phyloP scores from a whole-genome alignment of 2,113 vertebrate species.

The Paraplagusia blochii region DNA sequence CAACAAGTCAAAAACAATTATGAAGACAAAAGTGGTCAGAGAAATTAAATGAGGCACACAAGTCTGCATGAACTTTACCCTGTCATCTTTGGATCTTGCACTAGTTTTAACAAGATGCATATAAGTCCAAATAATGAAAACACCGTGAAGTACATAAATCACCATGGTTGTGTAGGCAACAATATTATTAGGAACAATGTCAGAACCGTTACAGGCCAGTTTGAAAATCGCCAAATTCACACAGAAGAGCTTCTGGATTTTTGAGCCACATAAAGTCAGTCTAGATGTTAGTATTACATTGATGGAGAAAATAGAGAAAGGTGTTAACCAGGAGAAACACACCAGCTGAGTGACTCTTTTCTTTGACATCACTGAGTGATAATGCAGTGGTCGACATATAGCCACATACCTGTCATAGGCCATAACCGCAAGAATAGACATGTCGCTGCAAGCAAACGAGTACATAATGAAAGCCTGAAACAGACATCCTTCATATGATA shows the following conservation, averaged over 20 bases:
- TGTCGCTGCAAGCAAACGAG: conserved; percentile 32
- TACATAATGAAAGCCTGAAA: conserved; percentile 47
- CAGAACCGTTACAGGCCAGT: conserved; percentile 21
- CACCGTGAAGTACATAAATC: conserved; percentile 15
- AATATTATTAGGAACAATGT: conserved; percentile 3
- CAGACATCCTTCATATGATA: conserved; percentile 43
- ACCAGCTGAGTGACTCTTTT: conserved; percentile 26
- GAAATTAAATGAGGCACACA: conserved; percentile 52
- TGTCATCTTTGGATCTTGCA: conserved; percentile 26
- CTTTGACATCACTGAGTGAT: conserved; percentile 35
- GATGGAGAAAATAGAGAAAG: not conserved
- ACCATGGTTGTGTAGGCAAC: conserved; percentile 12
- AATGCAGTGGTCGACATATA: conserved; percentile 46
- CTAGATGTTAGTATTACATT: not conserved
- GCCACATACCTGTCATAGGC: conserved; percentile 56
- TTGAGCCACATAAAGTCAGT: conserved; percentile 17
- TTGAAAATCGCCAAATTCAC: conserved; percentile 46
- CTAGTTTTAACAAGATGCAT: conserved; percentile 26
- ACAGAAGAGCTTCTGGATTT: conserved; percentile 32
- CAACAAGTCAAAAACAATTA: conserved; percentile 42
- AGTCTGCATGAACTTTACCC: conserved; percentile 50
- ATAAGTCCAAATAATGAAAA: conserved; percentile 54
- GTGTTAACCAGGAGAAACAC: conserved; percentile 35
- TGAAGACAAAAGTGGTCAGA: conserved; percentile 17
- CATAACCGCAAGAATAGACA: conserved; percentile 46